These are phyloP conservation scores for Potamarius usumacintae DNA, from an alignment of 2,113 vertebrate species.

Conservation along the genomic window DNA sequence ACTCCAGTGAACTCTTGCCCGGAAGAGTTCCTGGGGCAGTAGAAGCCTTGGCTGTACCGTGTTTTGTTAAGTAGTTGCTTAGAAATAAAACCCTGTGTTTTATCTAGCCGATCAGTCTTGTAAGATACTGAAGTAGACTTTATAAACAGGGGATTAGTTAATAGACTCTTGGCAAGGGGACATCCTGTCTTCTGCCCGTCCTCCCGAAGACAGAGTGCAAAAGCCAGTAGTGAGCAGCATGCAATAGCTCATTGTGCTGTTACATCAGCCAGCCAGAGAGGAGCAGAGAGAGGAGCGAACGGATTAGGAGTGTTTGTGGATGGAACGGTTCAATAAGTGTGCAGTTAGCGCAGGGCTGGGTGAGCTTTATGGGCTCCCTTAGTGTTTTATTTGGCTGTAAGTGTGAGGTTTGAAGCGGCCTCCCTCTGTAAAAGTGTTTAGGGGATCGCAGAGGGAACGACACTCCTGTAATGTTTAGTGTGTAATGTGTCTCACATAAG, in stretches of 20 bases:
- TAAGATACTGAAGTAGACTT: conserved; percentile 66
- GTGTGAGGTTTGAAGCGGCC: conserved; percentile 22
- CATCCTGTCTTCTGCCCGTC: conserved; percentile 51
- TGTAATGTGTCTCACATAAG: background rate
- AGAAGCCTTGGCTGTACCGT: conserved; percentile 32
- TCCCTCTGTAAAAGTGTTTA: conserved; percentile 30
- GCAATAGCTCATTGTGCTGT: conserved; percentile 33
- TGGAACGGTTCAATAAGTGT: conserved; percentile 18
- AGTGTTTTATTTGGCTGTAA: conserved; percentile 49
- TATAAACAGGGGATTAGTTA: conserved; percentile 74
- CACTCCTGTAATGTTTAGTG: conserved; percentile 4
- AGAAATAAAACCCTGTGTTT: conserved; percentile 61
- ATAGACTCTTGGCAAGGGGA: conserved; percentile 65
- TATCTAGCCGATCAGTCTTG: conserved; percentile 62
- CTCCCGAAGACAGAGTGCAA: conserved; percentile 45
- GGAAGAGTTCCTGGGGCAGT: conserved; percentile 17
- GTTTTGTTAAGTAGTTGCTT: conserved; percentile 64
- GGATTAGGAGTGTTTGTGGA: conserved; percentile 27
- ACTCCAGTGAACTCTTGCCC: conserved; percentile 41
- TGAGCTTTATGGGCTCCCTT: conserved; percentile 45
- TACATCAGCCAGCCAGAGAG: conserved; percentile 12
- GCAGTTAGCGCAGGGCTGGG: conserved; percentile 31
- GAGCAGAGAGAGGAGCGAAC: conserved; percentile 17
- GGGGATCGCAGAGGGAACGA: conserved; percentile 3
- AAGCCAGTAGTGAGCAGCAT: conserved; percentile 22